These are phyloP conservation scores for Sthenelais limicola DNA, from an alignment of 2,888 invertebrate genomes.

Conservation along the genomic window DNA sequence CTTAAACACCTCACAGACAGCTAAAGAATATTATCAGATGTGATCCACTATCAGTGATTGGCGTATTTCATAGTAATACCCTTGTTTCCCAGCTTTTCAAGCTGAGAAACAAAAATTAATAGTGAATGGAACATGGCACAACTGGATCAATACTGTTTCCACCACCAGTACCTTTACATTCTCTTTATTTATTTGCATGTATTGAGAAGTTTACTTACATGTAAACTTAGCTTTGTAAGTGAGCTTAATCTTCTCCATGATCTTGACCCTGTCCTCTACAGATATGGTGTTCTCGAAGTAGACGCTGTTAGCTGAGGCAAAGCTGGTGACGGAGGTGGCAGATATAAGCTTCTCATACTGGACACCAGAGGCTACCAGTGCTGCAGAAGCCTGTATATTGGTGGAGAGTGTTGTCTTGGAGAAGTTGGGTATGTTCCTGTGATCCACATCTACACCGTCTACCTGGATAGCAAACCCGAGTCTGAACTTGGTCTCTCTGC, in stretches of 20 bases:
- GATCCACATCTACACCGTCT: not conserved
- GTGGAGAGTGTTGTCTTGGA: not conserved
- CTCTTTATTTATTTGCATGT: too few relatives aligned
- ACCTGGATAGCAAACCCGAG: not conserved
- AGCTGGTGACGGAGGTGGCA: not conserved
- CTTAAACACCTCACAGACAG: too few relatives aligned
- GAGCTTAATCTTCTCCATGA: not conserved
- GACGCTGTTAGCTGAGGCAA: slow-evolving; percentile 4
- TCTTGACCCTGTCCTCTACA: slow-evolving; percentile 8
- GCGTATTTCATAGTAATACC: too few relatives aligned
- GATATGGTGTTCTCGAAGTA: not conserved
- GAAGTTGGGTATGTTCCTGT: not conserved
- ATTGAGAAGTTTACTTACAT: slow-evolving; percentile 2
- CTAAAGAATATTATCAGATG: too few relatives aligned
- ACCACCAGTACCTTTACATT: too few relatives aligned
- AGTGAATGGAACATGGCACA: too few relatives aligned
- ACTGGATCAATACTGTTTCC: too few relatives aligned
- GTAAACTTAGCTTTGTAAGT: not conserved
- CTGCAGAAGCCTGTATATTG: not conserved
- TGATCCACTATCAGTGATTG: too few relatives aligned
- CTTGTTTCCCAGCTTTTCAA: too few relatives aligned
- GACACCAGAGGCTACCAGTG: not conserved
- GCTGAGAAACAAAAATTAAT: too few relatives aligned
- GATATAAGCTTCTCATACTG: not conserved
- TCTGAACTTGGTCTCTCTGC: slow-evolving; percentile 10